Evolutionary conservation across 1,140 invertebrate species (phyloP), one percentile per base, ranked within the genome.

Genomic region (Lordiphosa mommai): DNA sequence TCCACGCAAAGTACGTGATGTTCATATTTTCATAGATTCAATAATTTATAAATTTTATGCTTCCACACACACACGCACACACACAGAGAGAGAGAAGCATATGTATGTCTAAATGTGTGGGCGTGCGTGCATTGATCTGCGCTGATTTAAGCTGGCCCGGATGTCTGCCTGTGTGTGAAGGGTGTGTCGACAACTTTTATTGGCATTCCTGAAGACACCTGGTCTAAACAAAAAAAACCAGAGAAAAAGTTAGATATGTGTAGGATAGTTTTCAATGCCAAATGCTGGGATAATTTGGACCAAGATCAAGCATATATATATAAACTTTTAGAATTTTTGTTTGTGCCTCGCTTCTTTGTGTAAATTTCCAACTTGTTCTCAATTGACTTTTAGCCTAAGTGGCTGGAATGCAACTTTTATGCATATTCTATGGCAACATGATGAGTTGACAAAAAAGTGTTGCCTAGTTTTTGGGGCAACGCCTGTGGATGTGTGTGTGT

Each of bases 11-110:
- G 77, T 77, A 84, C 77, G 77, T 84, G 77, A 84, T 84, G 79
- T 77, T 77, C 77, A 84, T 84, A 84, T 84, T 84, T 69, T 84
- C 77, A 84, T 84, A 77, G 79, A 84, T 84, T 84, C 77, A 84
- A 84, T 84, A 84, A 84, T 84, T 84, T 76, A 84, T 84, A 66
- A 65, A 82, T 82, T 74, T 73, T 70, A 79, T 80, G 65, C 66
- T 46, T 40, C 58, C 59, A 72, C 59, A 38, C 52, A 57, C 20
- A 65, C 53, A 53, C 23, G n/a, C 29, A 46, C 23, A 44, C 5
- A 27, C 20, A 16, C 23, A 52, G 32, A 14, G 10, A 29, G 6
- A 13, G 2, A 12, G 6, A 6, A 9, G 16, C 41, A 14, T 20
- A 40, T 32, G 30, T 17, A 29, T 27, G 7, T 38, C 3, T 36